Percentiles rank a stretch among this genome's conserved stretches.
Conservation (phyloP, 2,113 vertebrate genomes). For the Rhinolophus sinicus region DNA sequence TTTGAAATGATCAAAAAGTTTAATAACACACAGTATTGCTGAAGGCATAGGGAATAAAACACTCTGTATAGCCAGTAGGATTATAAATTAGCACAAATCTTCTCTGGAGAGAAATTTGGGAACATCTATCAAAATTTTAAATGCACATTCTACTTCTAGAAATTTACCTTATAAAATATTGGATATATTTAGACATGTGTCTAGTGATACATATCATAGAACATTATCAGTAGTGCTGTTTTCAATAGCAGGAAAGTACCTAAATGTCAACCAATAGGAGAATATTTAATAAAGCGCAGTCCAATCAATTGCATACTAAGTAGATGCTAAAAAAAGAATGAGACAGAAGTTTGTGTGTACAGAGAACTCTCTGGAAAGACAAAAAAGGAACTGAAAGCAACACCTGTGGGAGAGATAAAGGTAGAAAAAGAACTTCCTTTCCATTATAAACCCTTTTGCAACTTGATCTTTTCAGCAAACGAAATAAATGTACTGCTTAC, state of each 20-base stretch:
- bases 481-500: not conserved
- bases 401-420: not conserved
- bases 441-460: not conserved
- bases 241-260: constrained; percentile 17
- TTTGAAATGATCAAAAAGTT: constrained; percentile 7
- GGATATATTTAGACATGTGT: not conserved
- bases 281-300: not conserved
- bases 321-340: constrained; percentile 19
- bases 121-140: constrained; percentile 30
- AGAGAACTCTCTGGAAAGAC: constrained; percentile 24
- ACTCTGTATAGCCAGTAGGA: not conserved
- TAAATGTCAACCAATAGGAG: not conserved
- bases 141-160: not conserved
- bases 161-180: constrained; percentile 46
- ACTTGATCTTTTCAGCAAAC: not conserved
- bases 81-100: constrained; percentile 28
- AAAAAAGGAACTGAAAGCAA: constrained; percentile 43
- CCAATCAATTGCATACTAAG: not conserved
- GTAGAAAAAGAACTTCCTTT: not conserved
- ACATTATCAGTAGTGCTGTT: not conserved
- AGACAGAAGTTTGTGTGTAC: not conserved
- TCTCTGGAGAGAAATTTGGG: constrained; percentile 10
- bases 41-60: not conserved
- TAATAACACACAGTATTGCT: not conserved
- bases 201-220: not conserved